These are phyloP conservation scores for Heliconius hermathena DNA, from an alignment of 1,140 invertebrate genomes.

Conservation along the genomic window DNA sequence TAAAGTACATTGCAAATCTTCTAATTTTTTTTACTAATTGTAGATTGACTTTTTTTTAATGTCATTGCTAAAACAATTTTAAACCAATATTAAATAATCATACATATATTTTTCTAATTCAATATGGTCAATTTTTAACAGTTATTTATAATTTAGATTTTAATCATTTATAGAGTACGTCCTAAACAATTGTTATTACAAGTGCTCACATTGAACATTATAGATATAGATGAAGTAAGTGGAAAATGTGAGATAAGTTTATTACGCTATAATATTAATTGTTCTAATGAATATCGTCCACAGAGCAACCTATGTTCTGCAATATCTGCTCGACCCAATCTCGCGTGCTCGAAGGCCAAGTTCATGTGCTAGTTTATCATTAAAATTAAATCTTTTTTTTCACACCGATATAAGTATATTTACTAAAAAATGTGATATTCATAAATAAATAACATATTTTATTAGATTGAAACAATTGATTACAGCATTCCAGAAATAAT, in stretches of 20 bases:
- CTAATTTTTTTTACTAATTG: too few species aligned
- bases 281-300: constrained; percentile 42
- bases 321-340: constrained; percentile 43
- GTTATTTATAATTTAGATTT: background rate
- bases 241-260: constrained; percentile 28
- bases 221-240: constrained; percentile 27
- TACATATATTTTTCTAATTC: too few species aligned
- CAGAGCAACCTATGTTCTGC: constrained; percentile 32
- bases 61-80: too few species aligned
- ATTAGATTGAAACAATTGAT: constrained; percentile 30
- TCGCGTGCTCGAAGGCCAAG: constrained; percentile 45
- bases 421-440: background rate
- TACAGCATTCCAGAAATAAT: background rate
- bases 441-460: constrained; percentile 21
- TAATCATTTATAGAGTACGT: background rate
- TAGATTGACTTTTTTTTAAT: too few species aligned
- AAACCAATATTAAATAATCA: too few species aligned
- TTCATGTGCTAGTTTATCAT: constrained; percentile 38
- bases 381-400: constrained; percentile 27
- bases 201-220: constrained; percentile 6
- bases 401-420: background rate
- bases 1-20: too few species aligned
- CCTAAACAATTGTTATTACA: background rate
- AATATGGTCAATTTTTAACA: too few species aligned
- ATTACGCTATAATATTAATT: constrained; percentile 43